A percentile compares a stretch with the other conserved stretches of the same genome.
Conservation (phyloP, 2,797 vertebrate genomes). For the Cuculus canorus region DNA sequence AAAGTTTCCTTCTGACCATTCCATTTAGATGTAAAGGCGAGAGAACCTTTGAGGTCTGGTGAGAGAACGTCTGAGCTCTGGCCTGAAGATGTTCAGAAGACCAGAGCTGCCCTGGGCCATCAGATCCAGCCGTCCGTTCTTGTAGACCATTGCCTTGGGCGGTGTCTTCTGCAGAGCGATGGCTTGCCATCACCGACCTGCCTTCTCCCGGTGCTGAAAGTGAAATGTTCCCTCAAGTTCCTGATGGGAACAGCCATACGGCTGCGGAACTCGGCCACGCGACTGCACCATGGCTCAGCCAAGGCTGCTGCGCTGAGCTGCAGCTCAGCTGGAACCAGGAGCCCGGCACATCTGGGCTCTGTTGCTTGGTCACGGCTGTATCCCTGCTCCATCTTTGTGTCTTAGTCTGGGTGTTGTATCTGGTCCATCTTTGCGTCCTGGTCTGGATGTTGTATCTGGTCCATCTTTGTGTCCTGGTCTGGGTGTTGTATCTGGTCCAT, state of each 20-base stretch:
- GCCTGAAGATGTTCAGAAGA: rapidly evolving
- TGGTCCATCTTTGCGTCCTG: background rate
- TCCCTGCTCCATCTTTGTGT: background rate
- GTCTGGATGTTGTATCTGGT: no score
- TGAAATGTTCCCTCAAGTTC: background rate
- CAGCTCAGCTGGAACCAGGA: background rate
- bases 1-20: background rate
- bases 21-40: no score
- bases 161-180: background rate
- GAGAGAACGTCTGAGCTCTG: no score
- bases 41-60: no score
- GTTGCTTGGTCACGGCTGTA: no score
- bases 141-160: rapidly evolving
- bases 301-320: background rate
- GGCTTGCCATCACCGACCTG: background rate
- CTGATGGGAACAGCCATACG: background rate
- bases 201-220: background rate
- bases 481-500: no score
- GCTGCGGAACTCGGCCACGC: background rate
- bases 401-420: no score
- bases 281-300: background rate
- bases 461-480: background rate
- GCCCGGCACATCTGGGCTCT: no score
- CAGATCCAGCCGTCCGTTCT: background rate
- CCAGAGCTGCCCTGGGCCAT: background rate